A percentile compares a stretch with the other conserved stretches of the same genome.
Conservation (phyloP, 2,797 vertebrate species). For the Megalops cyprinoides region DNA sequence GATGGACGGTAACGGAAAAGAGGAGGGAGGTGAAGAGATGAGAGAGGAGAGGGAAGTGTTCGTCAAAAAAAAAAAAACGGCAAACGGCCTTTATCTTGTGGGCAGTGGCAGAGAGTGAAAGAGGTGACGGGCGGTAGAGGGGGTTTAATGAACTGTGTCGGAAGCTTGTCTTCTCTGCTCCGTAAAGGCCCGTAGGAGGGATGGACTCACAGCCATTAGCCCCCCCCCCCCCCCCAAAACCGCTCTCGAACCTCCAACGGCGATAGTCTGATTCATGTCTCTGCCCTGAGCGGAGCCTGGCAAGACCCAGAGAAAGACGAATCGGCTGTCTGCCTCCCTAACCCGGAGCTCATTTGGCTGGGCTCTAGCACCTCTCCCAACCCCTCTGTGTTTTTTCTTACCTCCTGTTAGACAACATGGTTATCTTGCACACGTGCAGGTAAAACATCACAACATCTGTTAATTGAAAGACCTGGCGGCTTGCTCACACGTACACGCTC, state of each 20-base stretch:
- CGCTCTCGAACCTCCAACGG: slow-evolving; percentile 34
- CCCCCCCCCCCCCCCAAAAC: slow-evolving; percentile 50
- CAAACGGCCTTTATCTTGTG: slow-evolving; percentile 71
- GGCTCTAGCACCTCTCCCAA: not conserved
- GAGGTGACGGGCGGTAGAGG: slow-evolving; percentile 57
- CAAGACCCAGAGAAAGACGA: slow-evolving; percentile 51
- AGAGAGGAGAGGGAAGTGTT: slow-evolving; percentile 4
- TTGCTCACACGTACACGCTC: not conserved
- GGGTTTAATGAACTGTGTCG: slow-evolving; percentile 78
- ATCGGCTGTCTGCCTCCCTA: slow-evolving; percentile 26
- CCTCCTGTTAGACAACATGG: slow-evolving; percentile 37
- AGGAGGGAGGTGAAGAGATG: not conserved
- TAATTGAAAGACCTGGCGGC: no score
- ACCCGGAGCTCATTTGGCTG: slow-evolving; percentile 34
- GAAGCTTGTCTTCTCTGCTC: slow-evolving; percentile 72
- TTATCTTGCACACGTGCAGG: slow-evolving; percentile 26
- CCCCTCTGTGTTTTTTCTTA: slow-evolving; percentile 18
- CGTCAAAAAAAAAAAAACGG: slow-evolving; percentile 55
- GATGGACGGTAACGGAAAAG: not conserved
- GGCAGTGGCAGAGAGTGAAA: slow-evolving; percentile 64
- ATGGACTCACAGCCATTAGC: slow-evolving; percentile 74
- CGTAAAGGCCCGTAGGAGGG: slow-evolving; percentile 66
- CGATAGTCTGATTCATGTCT: slow-evolving; percentile 71
- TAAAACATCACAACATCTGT: not conserved
- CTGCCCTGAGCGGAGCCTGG: slow-evolving; percentile 66